Conservation (phyloP, 1,140 invertebrate genomes). For the Armadillidium nasatum region DNA sequence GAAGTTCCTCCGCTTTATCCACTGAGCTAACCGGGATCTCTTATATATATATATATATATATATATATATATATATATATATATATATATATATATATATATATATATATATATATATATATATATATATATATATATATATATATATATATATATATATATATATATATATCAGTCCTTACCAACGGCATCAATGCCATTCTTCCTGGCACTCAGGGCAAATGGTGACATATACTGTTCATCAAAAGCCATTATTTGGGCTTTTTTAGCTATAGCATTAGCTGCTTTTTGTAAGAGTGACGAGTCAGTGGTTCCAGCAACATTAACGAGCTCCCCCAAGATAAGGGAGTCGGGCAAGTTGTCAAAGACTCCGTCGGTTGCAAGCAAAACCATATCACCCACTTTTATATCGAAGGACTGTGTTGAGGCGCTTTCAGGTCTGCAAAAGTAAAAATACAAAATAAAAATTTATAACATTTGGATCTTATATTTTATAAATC, state of each 20-base stretch:
- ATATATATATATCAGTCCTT: no score
- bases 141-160: not conserved
- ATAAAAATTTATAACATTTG: no score
- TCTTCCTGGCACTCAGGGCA: slow-evolving; percentile 80
- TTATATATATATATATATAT: slow-evolving; percentile 25
- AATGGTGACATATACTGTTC: slow-evolving; percentile 93
- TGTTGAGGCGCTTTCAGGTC: slow-evolving; percentile 85
- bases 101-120: not conserved
- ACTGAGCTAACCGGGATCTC: no score
- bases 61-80: slow-evolving; percentile 8
- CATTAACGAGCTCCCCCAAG: slow-evolving; percentile 64
- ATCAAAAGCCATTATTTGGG: slow-evolving; percentile 85
- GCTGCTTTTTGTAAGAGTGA: slow-evolving; percentile 78
- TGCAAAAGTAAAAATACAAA: slow-evolving; percentile 49
- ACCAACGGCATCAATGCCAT: slow-evolving; percentile 90
- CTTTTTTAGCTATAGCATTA: slow-evolving; percentile 90
- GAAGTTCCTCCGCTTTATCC: no score
- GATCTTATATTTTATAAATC: no score
- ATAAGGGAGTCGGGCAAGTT: slow-evolving; percentile 89
- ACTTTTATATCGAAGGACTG: slow-evolving; percentile 85
- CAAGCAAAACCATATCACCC: slow-evolving; percentile 93
- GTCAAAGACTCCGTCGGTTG: slow-evolving; percentile 96
- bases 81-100: slow-evolving; percentile 12
- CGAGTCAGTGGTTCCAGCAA: slow-evolving; percentile 66
- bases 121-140: not conserved